Evolutionary conservation across 2,888 invertebrate species (phyloP).

Genomic region (Tenthredo amoena): DNA sequence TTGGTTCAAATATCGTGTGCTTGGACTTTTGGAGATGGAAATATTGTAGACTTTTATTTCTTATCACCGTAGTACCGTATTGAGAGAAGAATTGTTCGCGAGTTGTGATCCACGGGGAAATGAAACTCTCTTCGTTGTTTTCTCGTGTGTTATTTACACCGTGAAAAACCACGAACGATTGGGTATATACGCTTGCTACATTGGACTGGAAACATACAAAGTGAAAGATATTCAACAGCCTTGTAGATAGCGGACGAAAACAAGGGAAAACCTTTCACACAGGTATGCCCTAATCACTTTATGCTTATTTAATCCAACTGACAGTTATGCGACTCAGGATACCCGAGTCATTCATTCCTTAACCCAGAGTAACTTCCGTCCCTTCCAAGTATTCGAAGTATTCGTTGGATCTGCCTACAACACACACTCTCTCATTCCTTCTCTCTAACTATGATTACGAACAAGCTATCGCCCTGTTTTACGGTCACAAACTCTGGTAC

Average conservation of each 20-base stretch:
- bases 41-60: conserved; percentile 13
- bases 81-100: not conserved
- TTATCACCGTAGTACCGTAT: conserved; percentile 24
- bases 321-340: not conserved
- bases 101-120: not conserved
- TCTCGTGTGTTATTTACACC: conserved; percentile 3
- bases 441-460: not conserved
- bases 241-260: not conserved
- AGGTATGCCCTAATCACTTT: not conserved
- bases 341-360: not conserved
- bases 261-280: not conserved
- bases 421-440: not conserved
- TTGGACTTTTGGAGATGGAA: not conserved
- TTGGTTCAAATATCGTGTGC: not conserved
- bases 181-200: not conserved
- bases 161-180: not conserved
- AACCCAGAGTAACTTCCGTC: not conserved
- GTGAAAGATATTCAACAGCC: not conserved
- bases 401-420: not conserved
- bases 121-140: conserved; percentile 16
- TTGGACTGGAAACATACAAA: not conserved
- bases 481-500: conserved; percentile 10
- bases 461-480: not conserved
- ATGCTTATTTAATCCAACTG: not conserved
- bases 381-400: not conserved